Percentiles rank a stretch among this genome's conserved stretches.
phyloP scores from a whole-genome alignment of 2,113 vertebrate species.

The Loxodonta africana region DNA sequence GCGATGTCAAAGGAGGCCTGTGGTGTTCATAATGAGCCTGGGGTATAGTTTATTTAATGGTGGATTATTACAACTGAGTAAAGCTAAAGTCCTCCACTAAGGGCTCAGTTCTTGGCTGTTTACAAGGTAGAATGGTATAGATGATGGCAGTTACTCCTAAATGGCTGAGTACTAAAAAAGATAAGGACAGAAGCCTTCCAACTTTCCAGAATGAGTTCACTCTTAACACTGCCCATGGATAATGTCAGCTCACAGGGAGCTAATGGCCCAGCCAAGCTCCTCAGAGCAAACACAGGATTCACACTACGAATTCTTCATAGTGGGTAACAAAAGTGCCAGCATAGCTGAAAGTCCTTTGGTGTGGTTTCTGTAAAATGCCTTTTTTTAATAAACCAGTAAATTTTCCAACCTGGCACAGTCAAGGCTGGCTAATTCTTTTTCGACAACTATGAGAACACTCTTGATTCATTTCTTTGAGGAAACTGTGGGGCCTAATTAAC shows the following conservation, averaged over 20 bases:
- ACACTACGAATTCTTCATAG: neutral
- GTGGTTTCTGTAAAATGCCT: neutral
- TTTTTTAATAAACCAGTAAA: neutral
- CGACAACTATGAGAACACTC: slow-evolving; percentile 39
- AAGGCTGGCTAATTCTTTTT: neutral
- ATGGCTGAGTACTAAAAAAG: neutral
- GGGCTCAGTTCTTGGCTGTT: slow-evolving; percentile 6
- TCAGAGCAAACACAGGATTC: neutral
- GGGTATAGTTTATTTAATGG: slow-evolving; percentile 23
- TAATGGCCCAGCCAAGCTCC: neutral
- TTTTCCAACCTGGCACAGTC: slow-evolving; percentile 12
- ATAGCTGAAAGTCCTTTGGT: neutral
- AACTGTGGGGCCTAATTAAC: slow-evolving; percentile 26
- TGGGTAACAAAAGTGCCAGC: neutral
- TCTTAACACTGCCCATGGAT: neutral
- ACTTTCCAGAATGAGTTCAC: neutral
- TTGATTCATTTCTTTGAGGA: slow-evolving; percentile 41
- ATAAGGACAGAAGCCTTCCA: neutral
- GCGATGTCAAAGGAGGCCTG: neutral
- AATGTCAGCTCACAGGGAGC: neutral
- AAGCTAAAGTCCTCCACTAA: neutral
- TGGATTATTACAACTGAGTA: neutral
- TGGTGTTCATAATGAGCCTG: slow-evolving; percentile 5
- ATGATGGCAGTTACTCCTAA: neutral
- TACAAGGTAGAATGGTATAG: neutral